Conservation (phyloP, 2,113 vertebrate species). For the Trichomycterus rosablanca region DNA sequence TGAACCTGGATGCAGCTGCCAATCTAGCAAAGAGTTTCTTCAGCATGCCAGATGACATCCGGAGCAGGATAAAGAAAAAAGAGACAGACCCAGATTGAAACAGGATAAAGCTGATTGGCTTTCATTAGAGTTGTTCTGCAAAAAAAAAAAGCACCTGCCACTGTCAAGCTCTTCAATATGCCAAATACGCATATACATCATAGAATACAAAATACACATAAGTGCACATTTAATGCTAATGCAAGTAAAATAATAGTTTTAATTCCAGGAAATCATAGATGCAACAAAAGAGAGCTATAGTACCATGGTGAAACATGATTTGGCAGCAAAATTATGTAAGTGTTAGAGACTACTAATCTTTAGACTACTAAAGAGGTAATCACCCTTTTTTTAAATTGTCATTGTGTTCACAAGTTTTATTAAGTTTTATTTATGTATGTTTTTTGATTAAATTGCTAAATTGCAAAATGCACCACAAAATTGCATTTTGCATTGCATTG, state of each 20-base stretch:
- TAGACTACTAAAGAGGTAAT: too few relatives aligned
- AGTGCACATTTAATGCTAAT: too few relatives aligned
- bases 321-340: neutral
- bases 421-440: too few relatives aligned
- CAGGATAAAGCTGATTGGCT: conserved; percentile 70
- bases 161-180: conserved; percentile 57
- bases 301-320: neutral
- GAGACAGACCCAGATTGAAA: conserved; percentile 46
- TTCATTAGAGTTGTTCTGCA: conserved; percentile 72
- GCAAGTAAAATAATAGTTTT: too few relatives aligned
- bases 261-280: too few relatives aligned
- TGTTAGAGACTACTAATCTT: too few relatives aligned
- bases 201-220: conserved; percentile 42
- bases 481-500: too few relatives aligned
- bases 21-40: conserved; percentile 80
- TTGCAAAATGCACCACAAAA: too few relatives aligned
- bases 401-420: too few relatives aligned
- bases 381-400: too few relatives aligned
- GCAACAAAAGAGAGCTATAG: too few relatives aligned
- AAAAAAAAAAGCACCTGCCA: conserved; percentile 74
- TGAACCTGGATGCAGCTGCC: conserved; percentile 88
- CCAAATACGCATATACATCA: neutral
- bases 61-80: conserved; percentile 44
- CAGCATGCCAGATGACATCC: conserved; percentile 80
- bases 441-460: too few relatives aligned